Percentiles rank a stretch among this genome's conserved stretches.
phyloP scores from a whole-genome alignment of 2,888 invertebrate species.

The Cephus nigrinus region DNA sequence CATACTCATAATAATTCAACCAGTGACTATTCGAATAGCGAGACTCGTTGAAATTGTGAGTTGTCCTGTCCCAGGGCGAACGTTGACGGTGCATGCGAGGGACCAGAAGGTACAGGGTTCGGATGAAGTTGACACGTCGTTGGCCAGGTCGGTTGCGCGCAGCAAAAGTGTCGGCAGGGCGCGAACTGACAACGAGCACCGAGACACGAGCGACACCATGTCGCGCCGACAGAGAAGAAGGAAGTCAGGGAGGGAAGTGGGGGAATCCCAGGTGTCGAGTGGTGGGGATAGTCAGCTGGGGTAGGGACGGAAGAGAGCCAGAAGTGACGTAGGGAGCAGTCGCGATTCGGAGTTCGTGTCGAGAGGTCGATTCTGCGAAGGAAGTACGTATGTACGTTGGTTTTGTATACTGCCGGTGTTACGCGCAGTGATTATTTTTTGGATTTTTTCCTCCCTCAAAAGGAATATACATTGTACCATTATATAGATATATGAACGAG shows the following conservation, averaged over 20 bases:
- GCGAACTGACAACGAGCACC: slow-evolving; percentile 58
- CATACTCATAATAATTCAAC: slow-evolving; percentile 22
- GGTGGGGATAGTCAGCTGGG: slow-evolving; percentile 31
- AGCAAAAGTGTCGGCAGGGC: slow-evolving; percentile 57
- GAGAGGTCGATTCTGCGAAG: slow-evolving; percentile 22
- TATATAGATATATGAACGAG: background rate
- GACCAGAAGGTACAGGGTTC: slow-evolving; percentile 33
- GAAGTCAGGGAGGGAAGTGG: slow-evolving; percentile 30
- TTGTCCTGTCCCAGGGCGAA: slow-evolving; percentile 3
- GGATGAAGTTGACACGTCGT: slow-evolving; percentile 57
- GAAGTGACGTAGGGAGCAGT: slow-evolving; percentile 43
- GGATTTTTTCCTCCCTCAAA: background rate
- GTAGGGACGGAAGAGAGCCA: slow-evolving; percentile 29
- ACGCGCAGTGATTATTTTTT: background rate
- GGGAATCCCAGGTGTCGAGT: slow-evolving; percentile 14
- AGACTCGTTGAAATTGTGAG: slow-evolving; percentile 24
- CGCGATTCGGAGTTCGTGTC: slow-evolving; percentile 51
- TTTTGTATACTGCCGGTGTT: background rate
- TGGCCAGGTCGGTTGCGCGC: slow-evolving; percentile 54
- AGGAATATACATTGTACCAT: too few species aligned
- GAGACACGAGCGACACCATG: slow-evolving; percentile 47
- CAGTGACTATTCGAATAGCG: slow-evolving; percentile 34
- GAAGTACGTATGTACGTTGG: slow-evolving; percentile 13
- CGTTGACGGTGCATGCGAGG: slow-evolving; percentile 1
- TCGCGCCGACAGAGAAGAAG: slow-evolving; percentile 43